Evolutionary conservation across 2,113 vertebrate genomes (phyloP).

Genomic region (Hemiprocne comata): DNA sequence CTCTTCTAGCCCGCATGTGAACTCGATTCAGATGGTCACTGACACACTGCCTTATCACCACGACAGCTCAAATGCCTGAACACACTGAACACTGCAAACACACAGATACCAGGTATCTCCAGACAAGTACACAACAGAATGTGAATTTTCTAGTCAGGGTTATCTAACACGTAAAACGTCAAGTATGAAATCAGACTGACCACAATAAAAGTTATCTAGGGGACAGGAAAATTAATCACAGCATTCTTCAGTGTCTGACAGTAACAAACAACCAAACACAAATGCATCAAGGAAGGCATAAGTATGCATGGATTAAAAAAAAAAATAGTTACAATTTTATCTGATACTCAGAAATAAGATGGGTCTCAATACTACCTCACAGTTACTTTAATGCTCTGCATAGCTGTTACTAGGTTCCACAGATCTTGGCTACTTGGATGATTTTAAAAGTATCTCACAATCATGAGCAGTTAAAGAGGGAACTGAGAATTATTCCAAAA

Average conservation of each 20-base stretch:
- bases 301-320: not conserved
- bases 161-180: not conserved
- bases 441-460: not conserved
- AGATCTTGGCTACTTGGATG: not conserved
- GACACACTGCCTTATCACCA: too few species aligned
- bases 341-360: not conserved
- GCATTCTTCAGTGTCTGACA: not conserved
- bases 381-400: not conserved
- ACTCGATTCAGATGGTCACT: not conserved
- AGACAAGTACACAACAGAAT: not conserved
- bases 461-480: not conserved
- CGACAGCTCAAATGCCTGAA: not conserved
- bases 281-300: not conserved
- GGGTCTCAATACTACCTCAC: not conserved
- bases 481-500: not conserved
- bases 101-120: not conserved
- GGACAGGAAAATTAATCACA: not conserved
- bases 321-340: not conserved
- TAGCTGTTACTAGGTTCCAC: not conserved
- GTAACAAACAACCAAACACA: not conserved
- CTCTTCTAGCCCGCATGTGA: not conserved
- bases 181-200: not conserved
- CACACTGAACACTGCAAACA: not conserved
- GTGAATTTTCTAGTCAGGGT: not conserved
- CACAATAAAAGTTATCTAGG: not conserved